Evolutionary conservation across 2,113 vertebrate genomes (phyloP), one percentile per base, ranked within the genome.

Genomic region (Actinemys pallida): DNA sequence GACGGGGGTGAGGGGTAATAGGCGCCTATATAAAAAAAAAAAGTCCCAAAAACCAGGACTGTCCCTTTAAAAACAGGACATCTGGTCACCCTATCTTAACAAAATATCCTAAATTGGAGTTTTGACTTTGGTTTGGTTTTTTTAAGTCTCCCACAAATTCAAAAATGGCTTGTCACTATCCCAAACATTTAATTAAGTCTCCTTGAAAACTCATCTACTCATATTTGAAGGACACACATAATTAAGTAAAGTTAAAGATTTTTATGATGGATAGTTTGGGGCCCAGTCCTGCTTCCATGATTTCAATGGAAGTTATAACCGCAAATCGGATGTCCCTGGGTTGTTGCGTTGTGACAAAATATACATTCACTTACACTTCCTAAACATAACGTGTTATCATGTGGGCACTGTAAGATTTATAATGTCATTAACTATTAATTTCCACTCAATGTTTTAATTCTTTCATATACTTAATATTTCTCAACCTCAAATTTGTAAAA

Each of bases 151-250:
- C 9, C 59, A 72, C 27, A 2, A 10, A 39, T 56, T 69, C 45
- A 53, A 2, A 25, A 65, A 45, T 79, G 42, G 53, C 45, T 50
- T 56, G 16, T n/a, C 85, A 7, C 45, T 88, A 56, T 11, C 5
- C 14, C 35, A 11, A 0, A 1, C 31, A 5, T 39, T 49, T 25
- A 83, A 22, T 19, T 35, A 42, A 0, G 1, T 25, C 69, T 72
- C 59, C 10, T 42, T 50, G 22, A 62, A 49, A 89, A 93, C 4
- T 16, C 19, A 3, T 11, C 47, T n/a, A 76, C 25, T 42, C 17
- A 8, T 27, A 82, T 47, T 49, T 25, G 35, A 78, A 20, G 17
- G 47, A 65, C 49, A 52, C 25, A 29, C 11, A 25, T 2, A 5
- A 69, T 57, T 76, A 81, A 76, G 35, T 39, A 85, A n/a, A 16